phyloP scores from a whole-genome alignment of 1,140 invertebrate species.

The Hyphantria cunea region DNA sequence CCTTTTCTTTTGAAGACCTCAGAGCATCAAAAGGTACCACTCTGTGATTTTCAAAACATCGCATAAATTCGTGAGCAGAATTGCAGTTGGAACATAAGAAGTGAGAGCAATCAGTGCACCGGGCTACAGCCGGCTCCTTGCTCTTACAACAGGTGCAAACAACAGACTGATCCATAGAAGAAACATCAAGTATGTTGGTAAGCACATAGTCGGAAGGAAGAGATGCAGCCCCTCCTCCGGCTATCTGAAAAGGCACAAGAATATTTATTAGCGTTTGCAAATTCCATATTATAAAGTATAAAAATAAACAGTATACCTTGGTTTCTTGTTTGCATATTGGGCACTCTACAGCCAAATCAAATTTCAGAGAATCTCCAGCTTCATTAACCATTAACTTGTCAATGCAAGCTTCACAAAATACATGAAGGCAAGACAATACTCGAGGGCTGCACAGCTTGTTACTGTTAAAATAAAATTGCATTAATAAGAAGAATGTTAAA shows the following conservation, averaged over 20 bases:
- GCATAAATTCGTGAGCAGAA: constrained; percentile 96
- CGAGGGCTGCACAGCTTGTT: constrained; percentile 90
- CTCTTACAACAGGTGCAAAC: constrained; percentile 94
- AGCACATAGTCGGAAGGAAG: constrained; percentile 92
- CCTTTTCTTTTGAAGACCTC: constrained; percentile 88
- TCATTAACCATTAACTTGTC: constrained; percentile 90
- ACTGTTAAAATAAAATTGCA: constrained; percentile 76
- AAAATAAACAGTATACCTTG: too few relatives aligned
- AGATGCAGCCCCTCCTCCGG: constrained; percentile 87
- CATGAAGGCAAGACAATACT: constrained; percentile 95
- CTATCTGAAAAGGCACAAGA: constrained; percentile 74
- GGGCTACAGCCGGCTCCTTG: constrained; percentile 94
- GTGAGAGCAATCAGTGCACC: constrained; percentile 96
- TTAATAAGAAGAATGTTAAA: background rate
- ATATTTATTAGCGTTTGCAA: too few relatives aligned
- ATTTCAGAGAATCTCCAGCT: constrained; percentile 84
- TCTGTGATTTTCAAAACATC: constrained; percentile 96
- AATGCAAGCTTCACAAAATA: constrained; percentile 95
- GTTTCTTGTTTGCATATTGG: constrained; percentile 93
- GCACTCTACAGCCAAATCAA: constrained; percentile 84
- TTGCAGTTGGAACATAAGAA: constrained; percentile 96
- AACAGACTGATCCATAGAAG: constrained; percentile 89
- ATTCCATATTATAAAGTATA: too few relatives aligned
- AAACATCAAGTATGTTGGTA: constrained; percentile 93
- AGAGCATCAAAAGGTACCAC: constrained; percentile 94